Percentiles rank a stretch among this genome's conserved stretches.
phyloP scores from a whole-genome alignment of 2,113 vertebrate genomes.

The Bufo bufo region DNA sequence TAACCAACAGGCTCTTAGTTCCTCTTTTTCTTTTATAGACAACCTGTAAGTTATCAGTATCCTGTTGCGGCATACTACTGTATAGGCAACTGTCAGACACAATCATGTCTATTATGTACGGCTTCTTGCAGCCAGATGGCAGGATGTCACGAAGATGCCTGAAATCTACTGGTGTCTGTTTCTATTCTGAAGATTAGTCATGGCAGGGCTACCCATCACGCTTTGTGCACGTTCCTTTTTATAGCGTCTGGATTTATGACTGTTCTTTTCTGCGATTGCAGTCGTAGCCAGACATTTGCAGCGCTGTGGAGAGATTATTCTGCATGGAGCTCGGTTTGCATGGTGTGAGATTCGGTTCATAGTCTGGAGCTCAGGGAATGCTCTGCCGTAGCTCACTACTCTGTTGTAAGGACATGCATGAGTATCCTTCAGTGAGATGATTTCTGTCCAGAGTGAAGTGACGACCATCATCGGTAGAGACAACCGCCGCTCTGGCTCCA shows the following conservation, averaged over 20 bases:
- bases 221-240: neutral
- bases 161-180: slow-evolving; percentile 16
- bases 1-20: neutral
- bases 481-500: neutral
- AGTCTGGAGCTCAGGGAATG: neutral
- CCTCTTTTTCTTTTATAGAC: neutral
- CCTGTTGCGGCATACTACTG: slow-evolving; percentile 28
- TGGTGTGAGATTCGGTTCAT: neutral
- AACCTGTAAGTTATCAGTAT: slow-evolving; percentile 14
- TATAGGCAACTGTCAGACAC: slow-evolving; percentile 13
- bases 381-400: neutral
- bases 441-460: neutral
- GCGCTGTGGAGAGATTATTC: slow-evolving; percentile 3
- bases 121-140: neutral
- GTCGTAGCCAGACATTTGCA: slow-evolving; percentile 3
- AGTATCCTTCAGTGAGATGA: neutral
- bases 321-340: slow-evolving; percentile 7
- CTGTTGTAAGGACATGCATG: slow-evolving; percentile 2
- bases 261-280: slow-evolving; percentile 2
- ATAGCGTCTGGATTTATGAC: slow-evolving; percentile 6
- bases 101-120: slow-evolving; percentile 13
- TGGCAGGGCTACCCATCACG: neutral
- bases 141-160: neutral
- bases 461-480: neutral
- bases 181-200: neutral